Evolutionary conservation across 2,888 invertebrate genomes (phyloP), one percentile per base, ranked within the genome.

Genomic region (Idaea straminata): DNA sequence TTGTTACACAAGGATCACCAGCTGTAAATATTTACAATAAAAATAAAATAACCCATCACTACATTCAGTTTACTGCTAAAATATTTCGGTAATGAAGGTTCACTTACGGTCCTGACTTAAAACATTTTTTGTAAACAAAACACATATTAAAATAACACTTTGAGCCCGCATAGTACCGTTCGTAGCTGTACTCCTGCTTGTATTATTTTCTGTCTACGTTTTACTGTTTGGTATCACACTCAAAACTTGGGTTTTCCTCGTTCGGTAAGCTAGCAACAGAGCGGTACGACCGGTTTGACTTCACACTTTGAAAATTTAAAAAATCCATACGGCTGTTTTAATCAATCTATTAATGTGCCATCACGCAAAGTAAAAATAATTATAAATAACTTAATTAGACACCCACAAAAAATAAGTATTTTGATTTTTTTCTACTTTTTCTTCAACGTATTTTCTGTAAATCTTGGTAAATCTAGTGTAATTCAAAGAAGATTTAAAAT

Each of bases 1-100:
- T 85, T 35, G 84, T 79, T 62, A 61, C 71, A 72, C 91, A 91
- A 25, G 68, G 62, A 57, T 91, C 90, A 61, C 88, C 88, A 77
- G 87, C 91, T 90, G 74, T 62, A 83, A 77, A 35, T 67, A 67
- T 61, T 70, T 62, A 66, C 35, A 47, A 47, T 47, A 47, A 47
- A 47, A 47, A 47, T 47, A 47, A 47, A 13, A 13, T 47, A 25
- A 25, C 25, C 25, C 25, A 25, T 25, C 3, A 47, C 10, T 47
- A 3, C 10, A 47, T 3, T 47, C 13, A 47, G 47, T 47, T 47
- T 47, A 47, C 47, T 47, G 47, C 47, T 47, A 7, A 7, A 47
- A 47, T 13, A 10, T 13, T 13, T 7, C 10, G 47, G 7, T 10
- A 4, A 47, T 5, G 36, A 47, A 47, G 47, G 47, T 47, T 47